Conservation (phyloP, 2,888 invertebrate genomes). For the Exephanes ischioxanthus region DNA sequence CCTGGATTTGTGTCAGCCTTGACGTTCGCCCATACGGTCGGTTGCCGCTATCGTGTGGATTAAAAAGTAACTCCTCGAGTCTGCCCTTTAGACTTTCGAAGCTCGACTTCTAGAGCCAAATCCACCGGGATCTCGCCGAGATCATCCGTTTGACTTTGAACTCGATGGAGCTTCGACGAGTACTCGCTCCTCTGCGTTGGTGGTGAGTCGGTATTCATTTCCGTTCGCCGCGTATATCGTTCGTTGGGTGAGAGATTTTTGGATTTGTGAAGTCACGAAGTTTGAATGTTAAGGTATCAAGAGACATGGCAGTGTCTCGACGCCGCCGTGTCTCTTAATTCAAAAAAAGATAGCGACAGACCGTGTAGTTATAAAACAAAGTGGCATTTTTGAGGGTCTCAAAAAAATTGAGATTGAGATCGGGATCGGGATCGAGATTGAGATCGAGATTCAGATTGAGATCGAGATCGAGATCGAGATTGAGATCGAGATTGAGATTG, state of each 20-base stretch:
- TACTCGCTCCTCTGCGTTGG: neutral
- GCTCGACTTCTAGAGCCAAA: conserved; percentile 50
- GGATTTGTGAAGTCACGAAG: conserved; percentile 3
- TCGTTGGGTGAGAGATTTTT: conserved; percentile 6
- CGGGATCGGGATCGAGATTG: no score
- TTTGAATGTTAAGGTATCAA: neutral
- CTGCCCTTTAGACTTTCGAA: conserved; percentile 1
- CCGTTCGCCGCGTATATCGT: neutral
- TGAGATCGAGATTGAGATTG: no score
- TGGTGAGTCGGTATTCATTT: conserved; percentile 5
- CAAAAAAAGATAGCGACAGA: no score
- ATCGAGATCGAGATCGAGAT: no score
- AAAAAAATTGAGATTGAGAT: no score
- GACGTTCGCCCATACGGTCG: conserved; percentile 31
- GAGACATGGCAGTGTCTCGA: no score
- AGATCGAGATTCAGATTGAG: no score
- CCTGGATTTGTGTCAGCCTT: conserved; percentile 49
- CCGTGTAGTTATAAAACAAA: no score
- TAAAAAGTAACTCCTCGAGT: conserved; percentile 7
- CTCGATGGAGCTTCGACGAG: neutral
- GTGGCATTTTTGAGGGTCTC: no score
- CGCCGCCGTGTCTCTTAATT: no score
- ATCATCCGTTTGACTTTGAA: conserved; percentile 63
- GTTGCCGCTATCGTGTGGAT: conserved; percentile 20
- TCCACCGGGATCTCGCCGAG: conserved; percentile 12